Percentiles rank a stretch among this genome's conserved stretches.
Evolutionary conservation across 2,797 vertebrate genomes (phyloP).

Genomic region (Falco biarmicus): DNA sequence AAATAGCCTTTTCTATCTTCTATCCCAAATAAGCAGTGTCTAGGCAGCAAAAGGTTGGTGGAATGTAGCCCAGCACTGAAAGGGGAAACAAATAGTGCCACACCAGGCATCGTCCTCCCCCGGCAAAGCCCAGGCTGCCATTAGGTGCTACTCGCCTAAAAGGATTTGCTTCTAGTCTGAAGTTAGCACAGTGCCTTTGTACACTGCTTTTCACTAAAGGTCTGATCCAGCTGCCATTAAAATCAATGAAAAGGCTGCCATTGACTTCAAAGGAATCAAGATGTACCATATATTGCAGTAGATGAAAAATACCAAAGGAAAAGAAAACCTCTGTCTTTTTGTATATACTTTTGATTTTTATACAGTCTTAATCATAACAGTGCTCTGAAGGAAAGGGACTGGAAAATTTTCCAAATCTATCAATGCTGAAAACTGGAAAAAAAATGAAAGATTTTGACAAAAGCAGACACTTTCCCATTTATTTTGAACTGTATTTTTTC

Average conservation of each 20-base stretch:
- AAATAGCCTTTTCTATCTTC: conserved; percentile 35
- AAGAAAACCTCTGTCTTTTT: conserved; percentile 41
- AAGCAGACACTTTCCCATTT: background rate
- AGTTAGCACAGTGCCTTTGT: conserved; percentile 33
- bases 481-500: background rate
- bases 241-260: conserved; percentile 62
- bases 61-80: background rate
- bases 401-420: conserved; percentile 11
- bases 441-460: background rate
- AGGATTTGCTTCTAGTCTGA: conserved; percentile 54
- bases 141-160: conserved; percentile 35
- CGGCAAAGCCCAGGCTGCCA: background rate
- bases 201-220: conserved; percentile 47
- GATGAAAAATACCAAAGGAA: conserved; percentile 44
- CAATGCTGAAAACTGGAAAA: background rate
- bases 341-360: conserved; percentile 12
- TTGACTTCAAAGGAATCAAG: conserved; percentile 57
- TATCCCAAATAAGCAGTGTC: conserved; percentile 28
- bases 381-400: background rate
- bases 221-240: conserved; percentile 62
- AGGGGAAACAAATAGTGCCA: background rate
- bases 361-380: background rate
- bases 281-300: conserved; percentile 2
- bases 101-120: background rate
- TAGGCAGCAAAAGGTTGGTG: background rate